Conservation (phyloP, 2,797 vertebrate genomes). For the Clamator glandarius region DNA sequence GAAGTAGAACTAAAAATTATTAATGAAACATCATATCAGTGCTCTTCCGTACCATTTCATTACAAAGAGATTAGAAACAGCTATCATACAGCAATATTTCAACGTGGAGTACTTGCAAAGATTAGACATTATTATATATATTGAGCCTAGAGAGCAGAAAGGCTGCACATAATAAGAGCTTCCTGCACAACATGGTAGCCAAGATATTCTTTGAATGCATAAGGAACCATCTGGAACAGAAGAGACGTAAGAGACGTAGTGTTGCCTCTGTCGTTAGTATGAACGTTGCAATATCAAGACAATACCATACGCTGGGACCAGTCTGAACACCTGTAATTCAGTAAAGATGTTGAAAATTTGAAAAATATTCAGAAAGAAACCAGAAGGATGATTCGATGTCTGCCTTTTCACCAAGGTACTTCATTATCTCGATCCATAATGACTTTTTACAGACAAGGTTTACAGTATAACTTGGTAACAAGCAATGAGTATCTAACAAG, state of each 20-base stretch:
- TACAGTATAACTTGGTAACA: not conserved
- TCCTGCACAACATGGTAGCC: not conserved
- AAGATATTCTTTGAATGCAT: not conserved
- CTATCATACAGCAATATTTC: not conserved
- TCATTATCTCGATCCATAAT: not conserved
- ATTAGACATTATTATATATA: not conserved
- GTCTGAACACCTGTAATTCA: not conserved
- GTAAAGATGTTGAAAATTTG: not conserved
- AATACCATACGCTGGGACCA: not conserved
- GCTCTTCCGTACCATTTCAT: not conserved
- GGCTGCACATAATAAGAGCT: not conserved
- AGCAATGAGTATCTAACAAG: not conserved
- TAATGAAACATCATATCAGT: not conserved
- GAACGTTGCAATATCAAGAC: not conserved
- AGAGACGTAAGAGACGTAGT: not conserved
- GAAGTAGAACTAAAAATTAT: not conserved
- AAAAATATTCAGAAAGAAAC: not conserved
- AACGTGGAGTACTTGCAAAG: not conserved
- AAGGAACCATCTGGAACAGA: not conserved
- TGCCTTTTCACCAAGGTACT: not conserved
- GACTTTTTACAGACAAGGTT: not conserved
- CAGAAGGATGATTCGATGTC: not conserved
- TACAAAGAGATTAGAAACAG: not conserved
- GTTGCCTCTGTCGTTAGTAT: not conserved
- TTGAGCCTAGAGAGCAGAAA: not conserved